A percentile compares a stretch with the other conserved stretches of the same genome.
Evolutionary conservation across 2,888 invertebrate species (phyloP).

Genomic region (Autographa gamma): DNA sequence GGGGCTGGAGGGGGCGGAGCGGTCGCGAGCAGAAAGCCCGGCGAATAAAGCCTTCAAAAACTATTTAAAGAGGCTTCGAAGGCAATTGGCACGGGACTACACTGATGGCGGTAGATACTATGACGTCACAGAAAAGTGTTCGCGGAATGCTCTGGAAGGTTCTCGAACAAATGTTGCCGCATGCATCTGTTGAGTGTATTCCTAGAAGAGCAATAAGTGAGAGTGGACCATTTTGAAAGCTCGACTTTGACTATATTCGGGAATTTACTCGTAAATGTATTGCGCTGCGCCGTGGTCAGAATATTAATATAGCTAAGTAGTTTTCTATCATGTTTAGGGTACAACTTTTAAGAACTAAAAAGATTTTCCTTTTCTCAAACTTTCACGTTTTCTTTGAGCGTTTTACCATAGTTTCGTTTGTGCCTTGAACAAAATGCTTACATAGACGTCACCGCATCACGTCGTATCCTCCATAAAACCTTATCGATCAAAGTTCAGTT

Average conservation of each 20-base stretch:
- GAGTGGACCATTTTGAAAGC: slow-evolving; percentile 43
- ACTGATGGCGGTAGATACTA: slow-evolving; percentile 54
- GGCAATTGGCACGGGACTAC: slow-evolving; percentile 72
- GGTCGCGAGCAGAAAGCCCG: slow-evolving; percentile 73
- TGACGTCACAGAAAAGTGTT: slow-evolving; percentile 27
- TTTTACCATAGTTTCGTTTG: not conserved
- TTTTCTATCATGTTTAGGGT: slow-evolving; percentile 4
- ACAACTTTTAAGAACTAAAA: not conserved
- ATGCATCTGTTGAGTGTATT: slow-evolving; percentile 39
- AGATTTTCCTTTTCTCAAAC: not conserved
- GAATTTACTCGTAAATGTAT: slow-evolving; percentile 28
- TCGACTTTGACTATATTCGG: slow-evolving; percentile 20
- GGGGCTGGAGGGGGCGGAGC: slow-evolving; percentile 50
- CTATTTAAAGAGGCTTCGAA: slow-evolving; percentile 84
- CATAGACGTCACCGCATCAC: not conserved
- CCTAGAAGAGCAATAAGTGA: slow-evolving; percentile 30
- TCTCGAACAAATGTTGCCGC: slow-evolving; percentile 17
- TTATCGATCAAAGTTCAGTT: slow-evolving; percentile 43
- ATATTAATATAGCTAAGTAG: slow-evolving; percentile 13
- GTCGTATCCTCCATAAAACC: slow-evolving; percentile 13
- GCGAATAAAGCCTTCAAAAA: slow-evolving; percentile 79
- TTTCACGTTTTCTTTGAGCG: not conserved
- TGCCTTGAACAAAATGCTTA: not conserved
- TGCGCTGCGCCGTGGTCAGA: slow-evolving; percentile 11
- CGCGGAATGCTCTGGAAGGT: slow-evolving; percentile 5